A percentile compares a stretch with the other conserved stretches of the same genome.
Evolutionary conservation across 1,140 invertebrate species (phyloP).

Genomic region (Drosophila repletoides): DNA sequence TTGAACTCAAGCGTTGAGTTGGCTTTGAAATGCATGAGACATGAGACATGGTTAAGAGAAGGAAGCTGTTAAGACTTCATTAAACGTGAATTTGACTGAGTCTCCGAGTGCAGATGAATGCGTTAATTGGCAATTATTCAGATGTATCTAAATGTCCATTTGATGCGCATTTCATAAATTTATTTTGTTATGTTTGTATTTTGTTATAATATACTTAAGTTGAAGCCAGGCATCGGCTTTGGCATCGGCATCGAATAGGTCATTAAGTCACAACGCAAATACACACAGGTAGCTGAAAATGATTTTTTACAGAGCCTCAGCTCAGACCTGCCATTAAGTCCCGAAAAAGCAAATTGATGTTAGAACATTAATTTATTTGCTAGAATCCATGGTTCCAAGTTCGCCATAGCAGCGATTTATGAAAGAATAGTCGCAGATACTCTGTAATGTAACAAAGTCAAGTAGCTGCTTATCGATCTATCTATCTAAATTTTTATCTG

Average conservation of each 20-base stretch:
- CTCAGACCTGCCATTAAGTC: slow-evolving; percentile 31
- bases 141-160: slow-evolving; percentile 16
- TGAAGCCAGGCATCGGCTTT: no score
- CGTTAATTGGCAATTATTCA: slow-evolving; percentile 42
- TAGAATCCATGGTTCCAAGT: slow-evolving; percentile 30
- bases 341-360: slow-evolving; percentile 62
- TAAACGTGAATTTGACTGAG: neutral
- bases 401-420: slow-evolving; percentile 44
- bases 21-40: slow-evolving; percentile 43
- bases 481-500: no score
- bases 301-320: slow-evolving; percentile 40
- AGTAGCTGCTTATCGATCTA: no score
- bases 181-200: slow-evolving; percentile 10
- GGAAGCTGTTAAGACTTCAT: slow-evolving; percentile 47
- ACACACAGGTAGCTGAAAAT: slow-evolving; percentile 32
- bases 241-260: slow-evolving; percentile 52
- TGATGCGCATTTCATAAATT: slow-evolving; percentile 11
- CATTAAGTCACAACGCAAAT: slow-evolving; percentile 62
- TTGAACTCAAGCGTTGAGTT: slow-evolving; percentile 52
- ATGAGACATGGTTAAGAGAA: slow-evolving; percentile 10
- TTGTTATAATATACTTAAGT: slow-evolving; percentile 57
- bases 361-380: slow-evolving; percentile 69
- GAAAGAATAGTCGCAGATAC: slow-evolving; percentile 26
- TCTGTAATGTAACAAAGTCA: no score
- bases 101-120: slow-evolving; percentile 7